Evolutionary conservation across 2,797 vertebrate species (phyloP).

Genomic region (Gobio occitaniae): DNA sequence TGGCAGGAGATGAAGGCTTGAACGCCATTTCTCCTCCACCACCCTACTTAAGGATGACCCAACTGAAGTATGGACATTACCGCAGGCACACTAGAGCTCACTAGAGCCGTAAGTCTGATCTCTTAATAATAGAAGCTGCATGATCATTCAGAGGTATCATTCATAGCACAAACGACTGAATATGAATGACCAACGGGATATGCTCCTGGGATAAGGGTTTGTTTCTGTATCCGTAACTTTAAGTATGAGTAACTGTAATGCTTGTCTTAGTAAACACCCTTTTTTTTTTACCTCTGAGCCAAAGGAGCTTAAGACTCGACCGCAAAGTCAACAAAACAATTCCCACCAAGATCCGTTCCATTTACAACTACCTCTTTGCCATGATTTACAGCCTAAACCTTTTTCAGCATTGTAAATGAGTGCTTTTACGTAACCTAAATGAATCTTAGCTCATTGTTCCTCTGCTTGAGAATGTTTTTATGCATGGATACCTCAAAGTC

Average conservation of each 20-base stretch:
- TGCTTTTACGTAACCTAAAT: conserved; percentile 27
- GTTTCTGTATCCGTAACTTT: neutral
- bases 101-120: neutral
- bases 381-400: conserved; percentile 15
- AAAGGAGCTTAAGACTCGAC: conserved; percentile 2
- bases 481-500: conserved; percentile 29
- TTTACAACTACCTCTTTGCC: conserved; percentile 22
- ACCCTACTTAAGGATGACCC: conserved; percentile 8
- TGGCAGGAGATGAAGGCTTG: conserved; percentile 51
- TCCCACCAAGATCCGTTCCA: conserved; percentile 9
- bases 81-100: neutral
- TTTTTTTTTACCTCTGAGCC: neutral
- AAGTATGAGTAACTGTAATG: neutral
- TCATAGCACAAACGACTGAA: neutral
- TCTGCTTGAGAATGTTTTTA: neutral
- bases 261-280: neutral
- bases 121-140: neutral
- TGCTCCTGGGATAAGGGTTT: neutral
- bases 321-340: conserved; percentile 21
- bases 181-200: neutral
- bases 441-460: conserved; percentile 1
- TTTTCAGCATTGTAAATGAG: conserved; percentile 1
- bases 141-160: neutral
- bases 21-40: neutral
- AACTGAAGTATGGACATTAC: conserved; percentile 10